A percentile compares a stretch with the other conserved stretches of the same genome.
These are phyloP conservation scores for Trogon surrucura DNA, from an alignment of 2,113 vertebrate species.

Conservation along the genomic window DNA sequence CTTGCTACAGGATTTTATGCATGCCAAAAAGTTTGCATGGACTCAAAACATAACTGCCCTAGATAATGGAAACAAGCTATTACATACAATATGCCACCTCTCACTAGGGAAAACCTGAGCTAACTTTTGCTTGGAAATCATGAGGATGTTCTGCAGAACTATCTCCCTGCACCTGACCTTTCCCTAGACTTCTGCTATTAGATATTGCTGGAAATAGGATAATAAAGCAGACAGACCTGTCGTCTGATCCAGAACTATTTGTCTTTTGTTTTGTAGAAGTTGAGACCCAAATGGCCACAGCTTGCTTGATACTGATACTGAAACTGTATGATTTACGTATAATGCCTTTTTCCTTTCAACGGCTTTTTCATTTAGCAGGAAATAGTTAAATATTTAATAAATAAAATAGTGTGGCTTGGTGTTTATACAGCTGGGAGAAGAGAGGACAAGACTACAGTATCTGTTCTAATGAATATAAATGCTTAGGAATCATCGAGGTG, in stretches of 20 bases:
- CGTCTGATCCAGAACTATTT: not conserved
- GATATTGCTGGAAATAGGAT: not conserved
- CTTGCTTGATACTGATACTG: not conserved
- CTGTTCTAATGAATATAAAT: not conserved
- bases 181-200: not conserved
- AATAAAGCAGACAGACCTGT: not conserved
- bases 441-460: not conserved
- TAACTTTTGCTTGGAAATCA: not conserved
- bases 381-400: not conserved
- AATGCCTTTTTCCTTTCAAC: not conserved
- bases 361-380: not conserved
- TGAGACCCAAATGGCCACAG: not conserved
- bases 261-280: not conserved
- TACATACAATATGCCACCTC: not conserved
- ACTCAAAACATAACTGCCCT: not conserved
- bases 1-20: not conserved
- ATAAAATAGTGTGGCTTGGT: not conserved
- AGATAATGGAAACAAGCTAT: not conserved
- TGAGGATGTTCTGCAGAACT: not conserved
- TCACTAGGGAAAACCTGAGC: not conserved
- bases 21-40: not conserved
- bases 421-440: not conserved
- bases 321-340: not conserved
- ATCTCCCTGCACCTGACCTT: not conserved
- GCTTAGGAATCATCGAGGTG: not conserved